Conservation (phyloP, 2,888 invertebrate genomes). For the Marronus borbonicus region DNA sequence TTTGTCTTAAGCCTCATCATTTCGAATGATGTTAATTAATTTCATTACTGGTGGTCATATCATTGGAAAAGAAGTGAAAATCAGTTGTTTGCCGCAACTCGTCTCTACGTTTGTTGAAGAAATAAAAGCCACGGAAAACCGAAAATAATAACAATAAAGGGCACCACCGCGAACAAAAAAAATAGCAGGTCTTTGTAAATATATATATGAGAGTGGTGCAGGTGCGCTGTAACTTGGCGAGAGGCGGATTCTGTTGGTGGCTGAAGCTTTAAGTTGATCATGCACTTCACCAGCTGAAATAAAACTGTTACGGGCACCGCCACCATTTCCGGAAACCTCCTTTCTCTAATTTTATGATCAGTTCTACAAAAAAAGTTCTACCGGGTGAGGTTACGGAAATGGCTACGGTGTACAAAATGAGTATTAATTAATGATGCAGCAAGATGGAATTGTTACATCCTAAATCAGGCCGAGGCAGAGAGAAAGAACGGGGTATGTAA, state of each 20-base stretch:
- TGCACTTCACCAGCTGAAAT: conserved; percentile 63
- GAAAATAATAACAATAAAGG: conserved; percentile 12
- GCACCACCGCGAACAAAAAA: conserved; percentile 41
- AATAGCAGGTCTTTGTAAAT: conserved; percentile 44
- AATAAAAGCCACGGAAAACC: conserved; percentile 21
- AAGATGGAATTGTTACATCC: conserved; percentile 48
- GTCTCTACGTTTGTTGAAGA: conserved; percentile 2
- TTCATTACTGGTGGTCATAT: neutral
- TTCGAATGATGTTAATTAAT: neutral
- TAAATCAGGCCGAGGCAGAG: conserved; percentile 6
- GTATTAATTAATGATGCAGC: conserved; percentile 46
- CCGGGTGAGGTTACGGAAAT: neutral
- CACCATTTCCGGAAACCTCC: conserved; percentile 25
- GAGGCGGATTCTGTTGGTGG: conserved; percentile 59
- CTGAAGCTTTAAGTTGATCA: conserved; percentile 62
- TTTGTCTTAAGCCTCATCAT: conserved; percentile 2
- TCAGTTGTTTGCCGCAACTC: neutral
- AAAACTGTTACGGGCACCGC: conserved; percentile 55
- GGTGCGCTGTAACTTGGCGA: conserved; percentile 60
- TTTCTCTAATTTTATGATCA: neutral
- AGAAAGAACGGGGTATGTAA: neutral
- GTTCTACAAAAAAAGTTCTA: neutral
- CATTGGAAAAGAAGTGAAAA: neutral
- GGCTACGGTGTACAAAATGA: conserved; percentile 17
- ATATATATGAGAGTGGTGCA: conserved; percentile 55